Evolutionary conservation across 64 coral and sea anemone species (phyloP), one percentile per base, ranked within the genome.

Genomic region (Orbicella faveolata): DNA sequence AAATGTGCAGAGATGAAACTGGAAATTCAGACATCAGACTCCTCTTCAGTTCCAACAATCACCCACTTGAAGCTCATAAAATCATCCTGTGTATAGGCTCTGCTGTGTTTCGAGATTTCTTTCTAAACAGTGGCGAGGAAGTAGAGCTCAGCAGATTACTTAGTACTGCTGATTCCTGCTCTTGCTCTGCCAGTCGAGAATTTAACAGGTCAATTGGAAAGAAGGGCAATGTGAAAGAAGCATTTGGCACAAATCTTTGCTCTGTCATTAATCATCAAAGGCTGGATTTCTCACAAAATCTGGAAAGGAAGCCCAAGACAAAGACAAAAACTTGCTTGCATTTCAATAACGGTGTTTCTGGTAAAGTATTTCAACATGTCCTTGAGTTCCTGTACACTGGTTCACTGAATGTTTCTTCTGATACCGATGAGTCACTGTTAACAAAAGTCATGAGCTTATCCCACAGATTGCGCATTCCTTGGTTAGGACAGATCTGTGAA

Each of bases 351-450:
- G 37, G 26, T 88, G 86, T 88, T 35, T 63, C 51, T 76, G 70
- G 52, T 4, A 83, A 77, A 67, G 89, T 73, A 6, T 84, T 91
- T 84, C 26, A 69, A 18, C 59, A 66, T 61, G 52, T 91, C 11
- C 19, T 91, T 20, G 89, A 91, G n/a, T 91, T 84, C 75, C 26
- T 91, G 10, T 91, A 91, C 33, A 76, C 89, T 4, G 73, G 53
- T 9, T 81, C 73, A 91, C 82, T 61, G 6, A 76, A 48, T 30
- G 9, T 67, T 25, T 41, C 55, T 5, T 33, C 34, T 39, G 55
- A 85, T 66, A 72, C 52, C 10, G 73, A 91, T 33, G 65, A 77
- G 54, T 36, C 52, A 39, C 1, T 85, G 16, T 57, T 76, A 33
- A 77, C 34, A 1, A 75, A 91, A 26, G 59, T 91, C 61, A 84